These are phyloP conservation scores for Sebastes alutus DNA, from an alignment of 2,797 vertebrate genomes.

Conservation along the genomic window DNA sequence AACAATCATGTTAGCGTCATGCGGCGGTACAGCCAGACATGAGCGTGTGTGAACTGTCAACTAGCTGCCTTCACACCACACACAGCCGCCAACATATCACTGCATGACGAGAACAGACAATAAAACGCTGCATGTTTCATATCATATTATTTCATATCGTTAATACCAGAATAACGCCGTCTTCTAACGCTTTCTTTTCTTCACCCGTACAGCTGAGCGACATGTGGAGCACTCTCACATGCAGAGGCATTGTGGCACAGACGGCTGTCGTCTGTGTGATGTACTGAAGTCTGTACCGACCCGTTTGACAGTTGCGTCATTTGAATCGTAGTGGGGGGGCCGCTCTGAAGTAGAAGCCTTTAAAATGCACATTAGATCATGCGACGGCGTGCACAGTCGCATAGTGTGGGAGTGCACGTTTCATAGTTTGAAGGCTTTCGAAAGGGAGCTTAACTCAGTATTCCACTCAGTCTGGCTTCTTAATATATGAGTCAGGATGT, in stretches of 20 bases:
- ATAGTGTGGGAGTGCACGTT: conserved; percentile 4
- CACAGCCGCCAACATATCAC: conserved; percentile 8
- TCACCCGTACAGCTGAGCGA: conserved; percentile 18
- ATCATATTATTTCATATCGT: conserved; percentile 29
- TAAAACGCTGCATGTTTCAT: conserved; percentile 49
- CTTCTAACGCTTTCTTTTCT: conserved; percentile 11
- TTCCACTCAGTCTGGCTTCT: conserved; percentile 35
- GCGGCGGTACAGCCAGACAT: conserved; percentile 42
- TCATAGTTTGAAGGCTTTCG: conserved; percentile 32
- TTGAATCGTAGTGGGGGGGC: conserved; percentile 56
- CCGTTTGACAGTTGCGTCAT: conserved; percentile 68
- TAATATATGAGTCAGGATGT: conserved; percentile 44
- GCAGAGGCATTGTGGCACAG: conserved; percentile 43
- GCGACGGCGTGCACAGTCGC: conserved; percentile 13
- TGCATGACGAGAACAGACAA: not conserved
- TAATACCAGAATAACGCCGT: conserved; percentile 21
- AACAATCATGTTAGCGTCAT: conserved; percentile 66
- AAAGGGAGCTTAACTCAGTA: conserved; percentile 17
- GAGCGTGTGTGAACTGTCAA: conserved; percentile 59
- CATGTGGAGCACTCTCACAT: conserved; percentile 45
- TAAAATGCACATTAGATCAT: conserved; percentile 63
- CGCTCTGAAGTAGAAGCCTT: conserved; percentile 58
- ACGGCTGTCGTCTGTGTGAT: conserved; percentile 56
- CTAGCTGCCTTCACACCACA: conserved; percentile 29
- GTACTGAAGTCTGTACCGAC: conserved; percentile 51